Evolutionary conservation across 35 echinoderm and acorn worm species (phyloP), one percentile per base, ranked within the genome.

Genomic region (Nesometra sesokonis): DNA sequence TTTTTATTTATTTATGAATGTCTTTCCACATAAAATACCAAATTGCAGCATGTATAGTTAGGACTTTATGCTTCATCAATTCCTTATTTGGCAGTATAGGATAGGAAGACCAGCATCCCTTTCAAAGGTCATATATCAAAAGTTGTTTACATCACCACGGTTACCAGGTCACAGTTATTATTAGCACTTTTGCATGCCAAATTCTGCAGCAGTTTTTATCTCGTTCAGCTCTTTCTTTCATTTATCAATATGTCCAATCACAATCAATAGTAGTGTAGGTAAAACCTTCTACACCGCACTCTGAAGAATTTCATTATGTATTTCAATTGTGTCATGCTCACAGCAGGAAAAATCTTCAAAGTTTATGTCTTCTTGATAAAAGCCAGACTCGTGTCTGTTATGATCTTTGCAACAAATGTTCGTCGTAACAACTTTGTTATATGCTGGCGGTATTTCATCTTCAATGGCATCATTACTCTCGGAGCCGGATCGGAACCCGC

Each of bases 401-500:
- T 67, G 52, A 67, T 67, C 23, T 27, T 67, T 67, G 21, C 52
- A 67, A 67, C 52, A 27, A 67, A 11, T 67, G 52, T 67, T 27
- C 52, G 52, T 67, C 2, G 7, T 27, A 67, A 67, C 52, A 9
- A 96, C 93, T 36, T 97, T 93, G 40, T 87, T 97, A 81, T 97
- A 97, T 81, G 91, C 92, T 13, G 95, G 95, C 23, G 93, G 93
- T 17, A 89, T 90, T 31, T 93, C 92, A 37, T 93, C 91, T 43
- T 93, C 92, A 77, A 88, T 91, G 30, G 76, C 85, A 36, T n/a
- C 90, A 89, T 15, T 90, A 96, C 52, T 89, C 87, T 93, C 93
- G 0, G 91, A 92, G 5, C 91, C 95, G 29, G 95, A 97, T n/a
- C 91, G 86, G 86, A 97, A 97, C 29, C 95, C 95, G 36, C 95